Percentiles rank a stretch among this genome's conserved stretches.
phyloP scores from a whole-genome alignment of 2,113 vertebrate species.

The Hydrolagus affinis region DNA sequence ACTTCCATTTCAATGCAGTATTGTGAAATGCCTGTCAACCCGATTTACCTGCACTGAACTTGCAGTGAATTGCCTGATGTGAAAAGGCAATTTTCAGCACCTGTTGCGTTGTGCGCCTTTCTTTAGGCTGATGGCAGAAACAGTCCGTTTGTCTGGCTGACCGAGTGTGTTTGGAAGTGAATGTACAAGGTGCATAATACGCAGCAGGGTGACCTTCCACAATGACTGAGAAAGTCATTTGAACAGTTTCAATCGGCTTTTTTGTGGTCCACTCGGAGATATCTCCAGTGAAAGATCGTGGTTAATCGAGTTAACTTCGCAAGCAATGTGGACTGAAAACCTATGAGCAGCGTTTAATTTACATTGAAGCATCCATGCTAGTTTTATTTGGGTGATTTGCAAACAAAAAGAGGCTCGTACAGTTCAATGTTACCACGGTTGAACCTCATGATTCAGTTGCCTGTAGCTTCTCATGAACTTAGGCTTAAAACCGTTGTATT shows the following conservation, averaged over 20 bases:
- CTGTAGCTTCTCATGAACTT: too few species aligned
- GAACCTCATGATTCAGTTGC: too few species aligned
- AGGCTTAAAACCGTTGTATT: too few species aligned
- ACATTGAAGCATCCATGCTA: too few species aligned
- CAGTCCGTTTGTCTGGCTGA: constrained; percentile 17
- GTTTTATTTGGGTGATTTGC: too few species aligned
- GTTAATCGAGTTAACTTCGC: constrained; percentile 23
- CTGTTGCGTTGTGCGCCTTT: constrained; percentile 30
- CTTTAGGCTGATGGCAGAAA: constrained; percentile 20
- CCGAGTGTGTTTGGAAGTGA: constrained; percentile 13
- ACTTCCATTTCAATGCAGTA: constrained; percentile 19
- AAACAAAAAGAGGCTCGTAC: too few species aligned
- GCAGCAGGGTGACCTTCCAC: neutral
- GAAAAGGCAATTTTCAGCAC: constrained; percentile 21
- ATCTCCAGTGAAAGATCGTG: neutral
- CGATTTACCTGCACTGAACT: constrained; percentile 27
- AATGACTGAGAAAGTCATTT: constrained; percentile 7
- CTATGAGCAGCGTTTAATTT: too few species aligned
- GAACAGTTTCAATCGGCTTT: constrained; percentile 18
- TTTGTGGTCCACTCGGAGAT: constrained; percentile 5
- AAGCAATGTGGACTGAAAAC: neutral
- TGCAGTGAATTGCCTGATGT: constrained; percentile 22
- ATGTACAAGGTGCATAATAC: constrained; percentile 22
- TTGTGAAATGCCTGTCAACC: constrained; percentile 31
- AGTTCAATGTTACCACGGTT: too few species aligned